Percentiles rank a stretch among this genome's conserved stretches.
Evolutionary conservation across 2,888 invertebrate genomes (phyloP).

Genomic region (Apamea sordens): DNA sequence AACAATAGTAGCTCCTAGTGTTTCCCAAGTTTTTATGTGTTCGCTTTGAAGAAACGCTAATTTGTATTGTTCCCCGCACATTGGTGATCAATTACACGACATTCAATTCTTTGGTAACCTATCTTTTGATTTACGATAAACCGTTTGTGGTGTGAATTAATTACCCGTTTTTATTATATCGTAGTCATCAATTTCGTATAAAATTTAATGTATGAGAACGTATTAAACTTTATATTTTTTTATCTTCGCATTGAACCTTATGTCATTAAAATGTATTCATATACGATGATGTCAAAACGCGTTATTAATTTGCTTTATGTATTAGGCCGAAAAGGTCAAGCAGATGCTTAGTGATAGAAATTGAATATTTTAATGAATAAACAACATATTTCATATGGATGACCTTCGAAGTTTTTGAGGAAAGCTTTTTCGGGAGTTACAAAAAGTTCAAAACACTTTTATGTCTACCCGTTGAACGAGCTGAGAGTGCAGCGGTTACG

Average conservation of each 20-base stretch:
- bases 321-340: slow-evolving; percentile 58
- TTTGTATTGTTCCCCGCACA: slow-evolving; percentile 71
- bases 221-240: slow-evolving; percentile 45
- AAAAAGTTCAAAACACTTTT: background rate
- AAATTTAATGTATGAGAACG: slow-evolving; percentile 37
- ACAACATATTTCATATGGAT: slow-evolving; percentile 31
- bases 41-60: slow-evolving; percentile 61
- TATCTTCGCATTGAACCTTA: slow-evolving; percentile 18
- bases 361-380: slow-evolving; percentile 33
- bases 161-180: slow-evolving; percentile 28
- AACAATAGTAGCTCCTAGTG: slow-evolving; percentile 66
- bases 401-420: slow-evolving; percentile 15
- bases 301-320: slow-evolving; percentile 37
- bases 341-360: slow-evolving; percentile 43
- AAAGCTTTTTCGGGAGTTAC: slow-evolving; percentile 19
- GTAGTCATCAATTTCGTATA: slow-evolving; percentile 19
- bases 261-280: slow-evolving; percentile 44
- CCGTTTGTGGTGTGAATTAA: slow-evolving; percentile 44
- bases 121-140: slow-evolving; percentile 56
- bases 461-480: background rate
- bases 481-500: background rate
- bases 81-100: slow-evolving; percentile 70
- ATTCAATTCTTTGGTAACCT: slow-evolving; percentile 64
- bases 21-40: slow-evolving; percentile 74
- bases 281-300: slow-evolving; percentile 38